Evolutionary conservation across 2,797 vertebrate genomes (phyloP), one percentile per base, ranked within the genome.

Genomic region (Bothrops alternatus): DNA sequence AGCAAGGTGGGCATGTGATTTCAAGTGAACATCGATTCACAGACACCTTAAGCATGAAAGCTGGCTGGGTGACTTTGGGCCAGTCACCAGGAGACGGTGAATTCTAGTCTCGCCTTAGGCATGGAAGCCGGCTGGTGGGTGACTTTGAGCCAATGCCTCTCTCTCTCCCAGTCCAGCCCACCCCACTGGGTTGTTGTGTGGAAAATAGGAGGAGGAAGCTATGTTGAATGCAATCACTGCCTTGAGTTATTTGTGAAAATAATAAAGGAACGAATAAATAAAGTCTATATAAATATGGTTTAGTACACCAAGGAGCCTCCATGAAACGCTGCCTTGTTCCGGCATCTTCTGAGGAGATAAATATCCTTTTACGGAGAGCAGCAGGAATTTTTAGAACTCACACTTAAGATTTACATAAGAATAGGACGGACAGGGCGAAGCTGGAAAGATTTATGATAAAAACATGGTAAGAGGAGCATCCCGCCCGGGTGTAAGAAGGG

Each of bases 381-480:
- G 92, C 47, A 92, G 93, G 90, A 56, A 23, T 82, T 95, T 96
- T 3, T n/a, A 50, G 93, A 91, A 94, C 47, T 0, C 28, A 12
- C 10, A 3, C 26, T 28, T 63, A 93, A 0, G 95, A 96, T 95
- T 93, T 96, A 96, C 91, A 87, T 0, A 91, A 94, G 95, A 94
- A 95, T 92, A 63, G 93, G 25, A 89, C 95, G 0, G 0, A 87
- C 95, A 96, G 3, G 12, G 94, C 94, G 94, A 93, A 18, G 90
- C 95, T 86, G 94, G 55, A 42, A 94, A 95, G 96, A 86, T 96
- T 96, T 95, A 57, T 95, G 96, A 95, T 96, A 28, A 95, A 95
- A 91, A 94, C 92, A 93, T 95, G 94, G 94, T 93, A 93, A 96
- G 96, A 95, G 94, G 96, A 97, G 95, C 95, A 53, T 42, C 93